These are phyloP conservation scores for Sula dactylatra DNA, from an alignment of 2,113 vertebrate species.

Conservation along the genomic window DNA sequence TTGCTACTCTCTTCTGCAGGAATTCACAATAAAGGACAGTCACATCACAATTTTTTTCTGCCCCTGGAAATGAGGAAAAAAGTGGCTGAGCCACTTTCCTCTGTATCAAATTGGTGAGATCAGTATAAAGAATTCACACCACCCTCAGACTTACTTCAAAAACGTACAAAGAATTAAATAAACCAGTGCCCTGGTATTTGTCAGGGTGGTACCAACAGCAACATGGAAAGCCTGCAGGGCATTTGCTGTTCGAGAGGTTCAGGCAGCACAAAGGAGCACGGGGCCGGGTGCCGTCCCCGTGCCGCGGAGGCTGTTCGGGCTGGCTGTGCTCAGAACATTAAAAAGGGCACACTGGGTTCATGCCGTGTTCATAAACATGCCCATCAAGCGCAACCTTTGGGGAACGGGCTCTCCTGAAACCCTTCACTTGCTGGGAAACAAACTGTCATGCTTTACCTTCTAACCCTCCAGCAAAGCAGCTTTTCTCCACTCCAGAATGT, in stretches of 20 bases:
- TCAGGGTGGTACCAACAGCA: not conserved
- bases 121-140: not conserved
- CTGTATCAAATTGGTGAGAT: not conserved
- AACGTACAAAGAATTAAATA: not conserved
- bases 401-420: not conserved
- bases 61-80: rapidly evolving
- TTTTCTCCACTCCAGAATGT: not conserved
- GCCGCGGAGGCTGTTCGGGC: not conserved
- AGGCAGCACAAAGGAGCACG: rapidly evolving
- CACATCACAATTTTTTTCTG: not conserved
- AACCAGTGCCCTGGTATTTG: not conserved
- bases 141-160: not conserved
- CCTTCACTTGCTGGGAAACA: not conserved
- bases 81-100: not conserved
- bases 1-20: not conserved
- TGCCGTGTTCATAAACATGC: not conserved
- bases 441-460: not conserved
- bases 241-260: not conserved
- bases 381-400: not conserved
- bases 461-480: not conserved
- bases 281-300: not conserved
- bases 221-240: not conserved
- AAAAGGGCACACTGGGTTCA: not conserved
- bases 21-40: not conserved
- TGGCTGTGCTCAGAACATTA: not conserved